Percentiles rank a stretch among this genome's conserved stretches.
These are phyloP conservation scores for Netelia virgata DNA, from an alignment of 2,888 invertebrate species.

Conservation along the genomic window DNA sequence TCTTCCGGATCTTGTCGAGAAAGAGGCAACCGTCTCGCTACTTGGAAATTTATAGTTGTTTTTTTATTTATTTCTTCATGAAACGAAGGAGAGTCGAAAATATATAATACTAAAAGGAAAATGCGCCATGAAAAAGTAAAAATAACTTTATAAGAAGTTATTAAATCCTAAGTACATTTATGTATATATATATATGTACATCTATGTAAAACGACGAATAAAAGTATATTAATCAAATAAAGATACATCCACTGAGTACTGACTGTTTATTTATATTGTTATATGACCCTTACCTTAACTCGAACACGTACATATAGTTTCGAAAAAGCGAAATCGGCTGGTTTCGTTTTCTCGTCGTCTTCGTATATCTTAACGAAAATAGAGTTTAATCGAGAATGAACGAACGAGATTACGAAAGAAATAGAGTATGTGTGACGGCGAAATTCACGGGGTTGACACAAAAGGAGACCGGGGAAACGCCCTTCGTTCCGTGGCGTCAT, in stretches of 20 bases:
- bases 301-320: too few species aligned
- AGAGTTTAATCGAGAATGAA: neutral
- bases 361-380: neutral
- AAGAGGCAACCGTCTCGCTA: neutral
- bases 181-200: too few species aligned
- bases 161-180: too few species aligned
- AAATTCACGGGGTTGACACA: neutral
- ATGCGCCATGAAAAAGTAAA: neutral
- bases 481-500: neutral
- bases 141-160: too few species aligned
- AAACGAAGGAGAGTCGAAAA: neutral
- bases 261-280: too few species aligned
- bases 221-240: too few species aligned
- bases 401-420: neutral
- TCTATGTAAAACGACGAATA: too few species aligned
- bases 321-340: too few species aligned
- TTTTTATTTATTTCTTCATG: neutral
- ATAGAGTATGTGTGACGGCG: neutral
- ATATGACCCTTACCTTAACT: too few species aligned
- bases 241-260: too few species aligned
- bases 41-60: conserved; percentile 19
- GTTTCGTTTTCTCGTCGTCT: too few species aligned
- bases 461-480: neutral
- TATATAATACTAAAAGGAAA: conserved; percentile 7
- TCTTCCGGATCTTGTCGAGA: conserved; percentile 9